Evolutionary conservation across 2,113 vertebrate genomes (phyloP), one percentile per base, ranked within the genome.

Genomic region (Hipposideros armiger): DNA sequence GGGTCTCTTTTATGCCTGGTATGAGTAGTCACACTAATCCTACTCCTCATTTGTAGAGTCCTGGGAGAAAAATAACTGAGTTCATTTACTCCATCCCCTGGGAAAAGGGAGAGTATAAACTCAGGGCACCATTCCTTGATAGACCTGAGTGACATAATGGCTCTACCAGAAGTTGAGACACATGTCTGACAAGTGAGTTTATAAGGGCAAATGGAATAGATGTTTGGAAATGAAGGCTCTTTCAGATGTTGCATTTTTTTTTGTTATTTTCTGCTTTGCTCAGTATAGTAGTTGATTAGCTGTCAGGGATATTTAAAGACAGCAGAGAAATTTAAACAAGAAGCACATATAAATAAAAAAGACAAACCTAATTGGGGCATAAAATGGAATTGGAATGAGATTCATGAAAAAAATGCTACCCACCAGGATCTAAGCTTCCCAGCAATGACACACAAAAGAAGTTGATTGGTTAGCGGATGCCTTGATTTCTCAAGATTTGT

Each of bases 401-500:
- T 5, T 47, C 22, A 24, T 66, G 28, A 5, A 52, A 66, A 96
- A 95, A 77, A 54, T 26, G 7, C 14, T 14, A 11, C 30, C 52
- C 40, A 40, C 3, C 4, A 11, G 15, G 45, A 9, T 64, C 58
- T 36, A 32, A 14, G n/a, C 2, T 85, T 89, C 58, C 36, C 58
- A 90, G 52, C 58, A 58, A 1, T 4, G 14, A 58, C 74, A 42
- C 5, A 8, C 2, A 45, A 56, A 47, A 19, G 4, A 36, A 77
- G 3, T 32, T 6, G 0, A 11, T 14, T 24, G 78, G 16, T 40
- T 22, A n/a, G 4, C 6, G 14, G 22, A 78, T 77, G 86, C 56
- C 69, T 90, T 67, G n/a, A 78, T 52, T 90, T 90, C 78, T 86
- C 47, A 90, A 56, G 24, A 83, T 80, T 89, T 82, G 7, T 64